Base-by-base conservation (phyloP, 2,113 vertebrate genomes). In the Pelecanus crispus region DNA sequence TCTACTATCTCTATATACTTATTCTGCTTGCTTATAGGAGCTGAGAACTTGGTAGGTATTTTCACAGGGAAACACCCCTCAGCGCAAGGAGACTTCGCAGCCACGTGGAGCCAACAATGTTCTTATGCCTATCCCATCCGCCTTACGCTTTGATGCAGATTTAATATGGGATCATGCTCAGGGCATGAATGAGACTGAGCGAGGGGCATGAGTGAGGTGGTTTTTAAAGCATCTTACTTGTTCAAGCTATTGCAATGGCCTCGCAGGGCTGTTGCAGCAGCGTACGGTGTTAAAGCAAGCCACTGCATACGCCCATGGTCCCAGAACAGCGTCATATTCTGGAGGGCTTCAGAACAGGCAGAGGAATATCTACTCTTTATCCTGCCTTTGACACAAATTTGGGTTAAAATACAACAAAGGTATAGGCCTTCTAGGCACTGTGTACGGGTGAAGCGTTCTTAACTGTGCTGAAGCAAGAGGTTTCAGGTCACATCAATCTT, bases 401-500 rank as follows among this genome's bases (percentile, higher is more conserved):
- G 58, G 28, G 56, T 42, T 80, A 62, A 65, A 80, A 61, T 36
- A n/a, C 28, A 74, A 22, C 9, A 34, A 63, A 44, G 31, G 18
- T 19, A 8, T 1, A 59, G 42, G 58, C 66, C 25, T 81, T 65
- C 6, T 6, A 67, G 73, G 32, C 42, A 40, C 15, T 82, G 36
- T 1, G 4, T 38, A 17, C 29, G 21, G 38, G 58, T 83, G 77
- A 82, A 62, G n/a, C 56, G 31, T 19, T 75, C 38, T 42, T 58
- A 90, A 49, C 18, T 34, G 61, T n/a, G 40, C 53, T 75, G 56
- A 74, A 73, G 47, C 31, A 72, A 62, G 18, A 71, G 45, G 55
- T 65, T 81, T 82, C 47, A 42, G 22, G 29, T 47, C 22, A 21
- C 31, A 34, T 29, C n/a, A 32, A n/a, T 97, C 99, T 99, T 98